Base-by-base conservation (phyloP, 2,888 invertebrate genomes). In the Vandiemenella viatica region DNA sequence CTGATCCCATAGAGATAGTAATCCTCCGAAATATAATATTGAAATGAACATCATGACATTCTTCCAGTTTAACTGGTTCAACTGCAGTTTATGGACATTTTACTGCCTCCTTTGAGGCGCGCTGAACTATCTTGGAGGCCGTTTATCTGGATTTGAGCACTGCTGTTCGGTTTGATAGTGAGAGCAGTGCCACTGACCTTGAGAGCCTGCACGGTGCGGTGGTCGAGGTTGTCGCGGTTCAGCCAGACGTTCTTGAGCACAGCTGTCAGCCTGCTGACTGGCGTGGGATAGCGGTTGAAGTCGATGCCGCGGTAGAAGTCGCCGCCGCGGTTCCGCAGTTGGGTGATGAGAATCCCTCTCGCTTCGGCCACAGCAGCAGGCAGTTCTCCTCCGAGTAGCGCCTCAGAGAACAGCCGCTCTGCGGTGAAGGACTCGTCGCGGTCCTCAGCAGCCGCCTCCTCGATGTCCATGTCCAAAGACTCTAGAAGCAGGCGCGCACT, bases 361-460 rank as follows among this genome's bases (percentile, higher is more conserved):
- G 49, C 49, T 37, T 49, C 49, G 16, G 38, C 44, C 15, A 49
- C 49, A n/a, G 17, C 49, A 13, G 49, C 32, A 16, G 45, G 37
- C 15, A 42, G 10, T 3, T 13, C 16, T 10, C 1, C 18, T 4
- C 26, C 40, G 16, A 18, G 20, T 15, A 49, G 16, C 6, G 37
- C 49, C 13, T 49, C 37, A 10, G 21, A 21, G 37, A 49, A 49
- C 17, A 49, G 26, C 17, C 6, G 17, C 8, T 20, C 37, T 1
- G 49, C 37, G 8, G 23, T 45, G 15, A 18, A 42, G 8, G 45
- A 41, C 23, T 49, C 49, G 37, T 49, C 49, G 7, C 41, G 21
- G 21, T 49, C 46, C 18, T 46, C 45, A 19, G 26, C 23, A 5
- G 49, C 45, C 10, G 44, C 15, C 26, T 49, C 49, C 18, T 37